Evolutionary conservation across 2,888 invertebrate genomes (phyloP).

Genomic region (Orchesella flavescens): DNA sequence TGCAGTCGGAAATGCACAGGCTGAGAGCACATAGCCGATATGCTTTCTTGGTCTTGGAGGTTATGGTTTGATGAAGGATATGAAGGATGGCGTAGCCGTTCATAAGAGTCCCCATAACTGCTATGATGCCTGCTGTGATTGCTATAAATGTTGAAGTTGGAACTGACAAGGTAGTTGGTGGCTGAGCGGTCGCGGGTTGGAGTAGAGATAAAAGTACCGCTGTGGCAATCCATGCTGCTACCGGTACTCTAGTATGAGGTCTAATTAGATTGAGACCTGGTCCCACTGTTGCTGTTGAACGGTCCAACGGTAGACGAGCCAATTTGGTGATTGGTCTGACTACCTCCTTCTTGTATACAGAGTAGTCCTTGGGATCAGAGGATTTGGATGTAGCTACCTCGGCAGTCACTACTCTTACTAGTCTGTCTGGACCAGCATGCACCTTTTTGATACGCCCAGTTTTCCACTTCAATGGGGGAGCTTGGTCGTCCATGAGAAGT

Average conservation of each 20-base stretch:
- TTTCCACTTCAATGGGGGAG: slow-evolving; percentile 48
- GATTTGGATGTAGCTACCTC: slow-evolving; percentile 11
- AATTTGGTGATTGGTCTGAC: slow-evolving; percentile 36
- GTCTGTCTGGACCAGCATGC: slow-evolving; percentile 46
- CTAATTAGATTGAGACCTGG: neutral
- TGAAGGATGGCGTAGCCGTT: neutral
- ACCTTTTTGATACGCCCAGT: slow-evolving; percentile 36
- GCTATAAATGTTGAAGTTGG: neutral
- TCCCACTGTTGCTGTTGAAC: neutral
- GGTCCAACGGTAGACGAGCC: slow-evolving; percentile 26
- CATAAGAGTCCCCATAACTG: neutral
- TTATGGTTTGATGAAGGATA: neutral
- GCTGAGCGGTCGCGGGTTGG: neutral
- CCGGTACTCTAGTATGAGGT: neutral
- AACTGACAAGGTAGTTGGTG: neutral
- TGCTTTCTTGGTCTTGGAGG: neutral
- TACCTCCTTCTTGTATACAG: slow-evolving; percentile 16
- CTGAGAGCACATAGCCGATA: neutral
- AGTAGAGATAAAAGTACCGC: neutral
- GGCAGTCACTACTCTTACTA: slow-evolving; percentile 49
- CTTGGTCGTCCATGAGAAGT: slow-evolving; percentile 39
- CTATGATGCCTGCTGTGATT: neutral
- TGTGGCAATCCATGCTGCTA: neutral
- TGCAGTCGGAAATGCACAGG: slow-evolving; percentile 1
- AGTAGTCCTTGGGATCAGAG: neutral